These are phyloP conservation scores for Sussaba pulchella DNA, from an alignment of 2,888 invertebrate genomes.

Conservation along the genomic window DNA sequence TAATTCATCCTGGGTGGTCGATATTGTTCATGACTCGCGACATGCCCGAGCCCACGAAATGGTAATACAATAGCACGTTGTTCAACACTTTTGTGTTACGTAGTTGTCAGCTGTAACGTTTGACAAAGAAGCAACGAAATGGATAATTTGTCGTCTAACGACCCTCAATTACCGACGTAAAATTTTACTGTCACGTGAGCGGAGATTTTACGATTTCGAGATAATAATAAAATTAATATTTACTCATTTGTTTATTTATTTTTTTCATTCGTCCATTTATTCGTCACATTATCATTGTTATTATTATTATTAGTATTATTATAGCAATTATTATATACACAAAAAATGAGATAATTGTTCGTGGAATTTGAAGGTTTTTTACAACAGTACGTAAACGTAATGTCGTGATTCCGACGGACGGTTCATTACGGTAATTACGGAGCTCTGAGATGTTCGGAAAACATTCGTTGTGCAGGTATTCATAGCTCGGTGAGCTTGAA, in stretches of 20 bases:
- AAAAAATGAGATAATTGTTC: not conserved
- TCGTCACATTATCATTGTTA: too few species aligned
- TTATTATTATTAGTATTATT: slow-evolving; percentile 10
- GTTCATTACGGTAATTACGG: not conserved
- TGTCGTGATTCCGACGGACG: not conserved
- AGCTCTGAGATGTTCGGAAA: not conserved
- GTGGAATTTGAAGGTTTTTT: slow-evolving; percentile 2
- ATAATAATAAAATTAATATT: not conserved
- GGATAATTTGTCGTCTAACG: slow-evolving; percentile 84
- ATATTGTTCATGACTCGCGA: slow-evolving; percentile 92
- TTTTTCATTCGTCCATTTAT: too few species aligned
- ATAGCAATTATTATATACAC: slow-evolving; percentile 8
- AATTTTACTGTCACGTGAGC: not conserved
- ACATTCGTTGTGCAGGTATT: slow-evolving; percentile 19
- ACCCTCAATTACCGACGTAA: slow-evolving; percentile 85
- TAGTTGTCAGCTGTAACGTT: slow-evolving; percentile 96
- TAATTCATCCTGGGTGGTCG: slow-evolving; percentile 92
- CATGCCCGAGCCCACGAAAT: slow-evolving; percentile 91
- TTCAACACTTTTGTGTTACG: slow-evolving; percentile 97
- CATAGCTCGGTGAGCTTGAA: slow-evolving; percentile 84
- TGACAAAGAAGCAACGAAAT: slow-evolving; percentile 87
- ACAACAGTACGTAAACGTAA: not conserved
- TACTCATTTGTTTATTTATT: slow-evolving; percentile 20
- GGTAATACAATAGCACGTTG: slow-evolving; percentile 96
- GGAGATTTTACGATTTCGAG: slow-evolving; percentile 6